Conservation (phyloP, 2,113 vertebrate genomes). For the Psilopsiagon aymara region DNA sequence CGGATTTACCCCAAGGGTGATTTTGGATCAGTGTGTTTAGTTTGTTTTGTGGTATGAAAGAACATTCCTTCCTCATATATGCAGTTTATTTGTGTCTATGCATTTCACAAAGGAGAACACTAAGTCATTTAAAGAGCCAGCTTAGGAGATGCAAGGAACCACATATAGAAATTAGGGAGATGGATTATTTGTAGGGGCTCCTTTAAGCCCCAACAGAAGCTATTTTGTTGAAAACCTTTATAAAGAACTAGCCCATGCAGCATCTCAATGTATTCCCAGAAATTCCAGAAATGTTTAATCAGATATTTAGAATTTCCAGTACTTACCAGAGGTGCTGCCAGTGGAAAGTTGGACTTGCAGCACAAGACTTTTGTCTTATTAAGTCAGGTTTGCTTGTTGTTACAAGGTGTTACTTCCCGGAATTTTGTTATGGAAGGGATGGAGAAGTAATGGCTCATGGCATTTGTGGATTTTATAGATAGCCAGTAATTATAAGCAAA, state of each 20-base stretch:
- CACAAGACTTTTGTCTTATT: slow-evolving; percentile 24
- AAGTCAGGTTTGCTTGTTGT: slow-evolving; percentile 31
- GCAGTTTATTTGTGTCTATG: background rate
- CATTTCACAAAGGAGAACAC: slow-evolving; percentile 24
- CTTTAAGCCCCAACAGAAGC: background rate
- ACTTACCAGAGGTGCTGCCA: slow-evolving; percentile 37
- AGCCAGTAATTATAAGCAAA: background rate
- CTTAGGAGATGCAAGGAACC: slow-evolving; percentile 13
- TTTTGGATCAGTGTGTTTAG: slow-evolving; percentile 36
- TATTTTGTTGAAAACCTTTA: slow-evolving; percentile 28
- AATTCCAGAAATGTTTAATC: slow-evolving; percentile 60
- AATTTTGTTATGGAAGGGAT: slow-evolving; percentile 1
- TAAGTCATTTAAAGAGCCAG: slow-evolving; percentile 20
- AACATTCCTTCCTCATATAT: slow-evolving; percentile 38
- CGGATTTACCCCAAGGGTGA: background rate
- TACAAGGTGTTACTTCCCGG: slow-evolving; percentile 31
- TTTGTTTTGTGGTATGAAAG: slow-evolving; percentile 3
- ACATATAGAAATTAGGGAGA: slow-evolving; percentile 24
- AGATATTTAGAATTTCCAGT: slow-evolving; percentile 56
- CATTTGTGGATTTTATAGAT: background rate
- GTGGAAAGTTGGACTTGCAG: slow-evolving; percentile 45
- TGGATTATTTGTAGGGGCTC: slow-evolving; percentile 6
- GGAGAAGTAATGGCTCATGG: background rate
- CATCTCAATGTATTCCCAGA: slow-evolving; percentile 25
- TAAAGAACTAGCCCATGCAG: background rate